These are phyloP conservation scores for Acinonyx jubatus DNA, from an alignment of 2,113 vertebrate species.

Conservation along the genomic window DNA sequence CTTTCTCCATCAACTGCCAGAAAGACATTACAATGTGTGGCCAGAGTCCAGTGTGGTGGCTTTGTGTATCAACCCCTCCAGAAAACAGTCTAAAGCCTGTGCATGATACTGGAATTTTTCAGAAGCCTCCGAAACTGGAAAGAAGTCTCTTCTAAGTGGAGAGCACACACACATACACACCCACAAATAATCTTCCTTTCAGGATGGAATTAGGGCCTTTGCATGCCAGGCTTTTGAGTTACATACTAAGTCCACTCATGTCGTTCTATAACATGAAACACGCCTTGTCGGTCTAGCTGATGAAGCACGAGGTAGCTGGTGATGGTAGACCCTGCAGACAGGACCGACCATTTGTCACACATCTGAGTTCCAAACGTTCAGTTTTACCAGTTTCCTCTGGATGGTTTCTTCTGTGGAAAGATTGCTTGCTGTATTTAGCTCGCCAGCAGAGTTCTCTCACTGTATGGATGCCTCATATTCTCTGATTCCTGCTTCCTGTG, in stretches of 20 bases:
- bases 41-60: background rate
- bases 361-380: rapidly evolving
- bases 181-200: background rate
- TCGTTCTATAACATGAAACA: background rate
- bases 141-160: background rate
- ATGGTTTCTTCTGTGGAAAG: background rate
- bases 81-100: background rate
- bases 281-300: background rate
- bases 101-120: background rate
- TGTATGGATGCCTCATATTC: background rate
- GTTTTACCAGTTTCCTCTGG: background rate
- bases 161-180: rapidly evolving
- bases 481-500: background rate
- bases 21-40: background rate
- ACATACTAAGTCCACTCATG: background rate
- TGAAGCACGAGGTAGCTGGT: background rate
- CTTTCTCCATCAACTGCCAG: background rate
- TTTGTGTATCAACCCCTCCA: background rate
- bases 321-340: background rate
- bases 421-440: background rate
- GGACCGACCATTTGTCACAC: background rate
- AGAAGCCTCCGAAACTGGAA: background rate
- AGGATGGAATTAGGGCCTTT: background rate
- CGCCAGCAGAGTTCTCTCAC: rapidly evolving
- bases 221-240: background rate